Base-by-base conservation (phyloP, 2,888 invertebrate genomes). In the Nemotelus nigrinus region DNA sequence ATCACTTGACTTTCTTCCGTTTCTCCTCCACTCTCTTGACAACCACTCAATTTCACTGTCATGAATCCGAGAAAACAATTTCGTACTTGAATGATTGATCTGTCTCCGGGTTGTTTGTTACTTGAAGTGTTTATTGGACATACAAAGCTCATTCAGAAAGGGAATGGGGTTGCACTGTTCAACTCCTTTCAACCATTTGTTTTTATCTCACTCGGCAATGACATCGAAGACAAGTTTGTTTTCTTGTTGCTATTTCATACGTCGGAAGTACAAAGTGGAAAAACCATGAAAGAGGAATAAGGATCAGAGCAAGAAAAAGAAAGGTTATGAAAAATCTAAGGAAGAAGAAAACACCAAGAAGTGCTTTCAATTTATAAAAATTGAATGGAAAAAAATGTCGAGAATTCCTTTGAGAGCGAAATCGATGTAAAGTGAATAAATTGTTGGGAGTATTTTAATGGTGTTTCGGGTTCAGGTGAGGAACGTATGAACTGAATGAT, bases 51-150 rank as follows among this genome's bases (percentile, higher is more conserved):
- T 63, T 74, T 60, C 41, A 8, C 8, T 50, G 75, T 64, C 60
- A 68, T 65, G 60, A 48, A 67, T 76, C 76, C 70, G 44, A 70
- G 71, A 70, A 77, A 77, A 77, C 77, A 77, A 77, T 77, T 77
- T 77, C 71, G 77, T 71, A 58, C 60, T 70, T 58, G 77, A 77
- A 77, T 77, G 77, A 77, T 77, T 77, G 77, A 77, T 77, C 50
- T 77, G 70, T 77, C 77, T 77, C 63, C 50, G 58, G 60, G 77
- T 60, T 77, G 77, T 77, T 70, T 77, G 70, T 77, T 77, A 60
- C 64, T 77, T 70, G 70, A 77, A 77, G 77, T 77, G 77, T 77
- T 77, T 77, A 77, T 77, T 77, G 77, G 77, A 74, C 60, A 60
- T 60, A 7, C 44, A 48, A 48, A 48, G 74, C 47, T 68, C 55